Percentiles rank a stretch among this genome's conserved stretches.
Conservation (phyloP, 1,140 invertebrate genomes). For the Drosophila nigromelanica region DNA sequence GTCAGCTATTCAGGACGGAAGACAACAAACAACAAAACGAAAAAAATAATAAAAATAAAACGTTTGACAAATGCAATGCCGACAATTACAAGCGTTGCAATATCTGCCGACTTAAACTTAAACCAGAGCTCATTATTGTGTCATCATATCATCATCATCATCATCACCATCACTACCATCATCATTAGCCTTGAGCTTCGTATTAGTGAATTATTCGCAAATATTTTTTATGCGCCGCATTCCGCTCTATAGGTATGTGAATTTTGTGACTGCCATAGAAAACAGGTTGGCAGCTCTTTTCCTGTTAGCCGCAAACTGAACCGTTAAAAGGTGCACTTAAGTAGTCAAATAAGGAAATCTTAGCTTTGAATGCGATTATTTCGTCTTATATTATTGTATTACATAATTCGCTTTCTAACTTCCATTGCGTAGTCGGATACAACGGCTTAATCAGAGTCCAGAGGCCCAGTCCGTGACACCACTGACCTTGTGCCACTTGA, state of each 20-base stretch:
- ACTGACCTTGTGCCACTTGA: slow-evolving; percentile 78
- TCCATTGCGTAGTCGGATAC: not conserved
- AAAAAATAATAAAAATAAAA: slow-evolving; percentile 36
- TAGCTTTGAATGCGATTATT: slow-evolving; percentile 5
- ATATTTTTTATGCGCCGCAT: slow-evolving; percentile 19
- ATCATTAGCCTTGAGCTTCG: slow-evolving; percentile 27
- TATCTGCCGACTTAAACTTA: slow-evolving; percentile 54
- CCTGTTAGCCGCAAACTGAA: slow-evolving; percentile 7
- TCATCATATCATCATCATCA: slow-evolving; percentile 37
- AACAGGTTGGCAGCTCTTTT: slow-evolving; percentile 27
- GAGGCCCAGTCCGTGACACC: slow-evolving; percentile 47
- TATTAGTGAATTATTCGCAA: slow-evolving; percentile 41
- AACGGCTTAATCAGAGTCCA: slow-evolving; percentile 58
- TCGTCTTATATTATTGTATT: slow-evolving; percentile 12
- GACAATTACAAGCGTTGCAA: slow-evolving; percentile 74
- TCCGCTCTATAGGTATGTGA: not conserved
- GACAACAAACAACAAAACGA: too few relatives aligned
- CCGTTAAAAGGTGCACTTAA: slow-evolving; percentile 26
- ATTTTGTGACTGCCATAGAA: slow-evolving; percentile 7
- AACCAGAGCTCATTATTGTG: slow-evolving; percentile 77
- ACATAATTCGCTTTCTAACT: slow-evolving; percentile 40
- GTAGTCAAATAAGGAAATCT: slow-evolving; percentile 31
- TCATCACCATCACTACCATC: slow-evolving; percentile 36
- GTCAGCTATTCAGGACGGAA: slow-evolving; percentile 54
- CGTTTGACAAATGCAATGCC: slow-evolving; percentile 80